A percentile compares a stretch with the other conserved stretches of the same genome.
These are phyloP conservation scores for Pardosa pseudoannulata DNA, from an alignment of 2,888 invertebrate species.

Conservation along the genomic window DNA sequence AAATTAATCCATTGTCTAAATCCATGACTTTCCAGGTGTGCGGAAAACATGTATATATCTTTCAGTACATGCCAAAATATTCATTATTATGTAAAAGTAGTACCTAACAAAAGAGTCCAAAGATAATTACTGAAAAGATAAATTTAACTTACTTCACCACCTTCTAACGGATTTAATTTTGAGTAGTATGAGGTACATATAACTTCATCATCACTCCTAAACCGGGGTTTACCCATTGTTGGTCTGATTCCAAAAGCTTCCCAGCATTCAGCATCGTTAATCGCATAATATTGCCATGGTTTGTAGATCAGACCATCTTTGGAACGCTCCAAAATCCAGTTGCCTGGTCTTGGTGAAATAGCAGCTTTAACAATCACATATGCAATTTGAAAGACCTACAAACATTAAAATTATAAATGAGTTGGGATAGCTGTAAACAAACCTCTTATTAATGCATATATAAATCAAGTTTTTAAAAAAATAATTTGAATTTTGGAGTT, in stretches of 20 bases:
- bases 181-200: conserved; percentile 95
- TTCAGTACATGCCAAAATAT: too few species aligned
- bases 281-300: conserved; percentile 96
- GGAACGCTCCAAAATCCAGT: conserved; percentile 95
- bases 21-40: too few species aligned
- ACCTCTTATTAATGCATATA: too few species aligned
- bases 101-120: too few species aligned
- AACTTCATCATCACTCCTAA: conserved; percentile 87
- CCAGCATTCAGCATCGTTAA: conserved; percentile 89
- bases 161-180: conserved; percentile 90
- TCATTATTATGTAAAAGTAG: too few species aligned
- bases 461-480: too few species aligned
- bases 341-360: conserved; percentile 94
- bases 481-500: too few species aligned
- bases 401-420: too few species aligned
- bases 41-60: too few species aligned
- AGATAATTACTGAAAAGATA: neutral
- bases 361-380: conserved; percentile 96
- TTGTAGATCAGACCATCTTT: conserved; percentile 84
- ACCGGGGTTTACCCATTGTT: conserved; percentile 84
- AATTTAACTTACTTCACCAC: conserved; percentile 77
- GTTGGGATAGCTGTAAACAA: too few species aligned
- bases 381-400: conserved; percentile 94
- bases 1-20: too few species aligned
- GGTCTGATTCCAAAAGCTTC: conserved; percentile 83